Base-by-base conservation (phyloP, 1,140 invertebrate species). In the Orius laevigatus region DNA sequence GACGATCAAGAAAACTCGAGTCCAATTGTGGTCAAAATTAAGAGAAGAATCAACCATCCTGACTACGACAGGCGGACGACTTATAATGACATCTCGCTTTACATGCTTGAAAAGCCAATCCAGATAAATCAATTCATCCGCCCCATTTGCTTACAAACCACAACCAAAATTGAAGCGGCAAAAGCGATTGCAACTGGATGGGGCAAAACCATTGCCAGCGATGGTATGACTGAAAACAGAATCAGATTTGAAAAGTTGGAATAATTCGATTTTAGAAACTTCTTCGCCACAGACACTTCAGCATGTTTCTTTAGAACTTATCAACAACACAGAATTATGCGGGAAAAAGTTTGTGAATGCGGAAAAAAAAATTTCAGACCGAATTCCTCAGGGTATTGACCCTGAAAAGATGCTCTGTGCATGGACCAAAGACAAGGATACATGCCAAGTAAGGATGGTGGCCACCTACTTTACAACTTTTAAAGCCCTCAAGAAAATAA, bases 41-140 rank as follows among this genome's bases (percentile, higher is more conserved):
- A 56, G 0, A 53, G 66, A 41, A 12, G 45, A 4, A 41, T 45
- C 11, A 57, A 59, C 8, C 70, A 77, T 58, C 70, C 70, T 2
- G 41, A 61, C 1, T 76, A 74, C 48, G 60, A 60, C 2, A 60
- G 52, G 25, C 56, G 59, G 2, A 50, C 55, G 0, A 60, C 65
- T 20, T 71, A 73, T 55, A 67, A 76, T 55, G 74, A 76, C 42
- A 73, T 77, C 38, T 73, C 70, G 12, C 53, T 77, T 1, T 45
- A 75, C 1, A 61, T 64, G 54, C 55, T 75, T 12, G 57, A 66
- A 31, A 56, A 50, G 31, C 52, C 58, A 47, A 65, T 73, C 0
- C 53, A 46, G 14, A 68, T 74, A 20, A 66, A 64, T 36, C 59
- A 63, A 4, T 70, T 63, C 48, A 66, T 74, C 1, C 59, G 67